A percentile compares a stretch with the other conserved stretches of the same genome.
phyloP scores from a whole-genome alignment of 2,888 invertebrate genomes.

The Tiliacea citrago region DNA sequence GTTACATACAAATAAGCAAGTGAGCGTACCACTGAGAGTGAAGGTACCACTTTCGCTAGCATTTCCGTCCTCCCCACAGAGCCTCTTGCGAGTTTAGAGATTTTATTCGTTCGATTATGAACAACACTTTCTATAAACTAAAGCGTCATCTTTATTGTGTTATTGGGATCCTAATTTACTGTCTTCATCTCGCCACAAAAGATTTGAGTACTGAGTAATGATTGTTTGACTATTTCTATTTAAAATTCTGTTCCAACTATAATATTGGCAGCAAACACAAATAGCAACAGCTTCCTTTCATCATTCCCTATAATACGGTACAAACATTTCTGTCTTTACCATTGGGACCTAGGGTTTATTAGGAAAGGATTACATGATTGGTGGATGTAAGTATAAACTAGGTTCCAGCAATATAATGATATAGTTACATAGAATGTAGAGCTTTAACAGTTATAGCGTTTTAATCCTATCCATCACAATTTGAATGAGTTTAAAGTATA shows the following conservation, averaged over 20 bases:
- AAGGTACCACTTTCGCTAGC: conserved; percentile 83
- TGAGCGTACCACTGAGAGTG: conserved; percentile 75
- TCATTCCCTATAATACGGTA: not conserved
- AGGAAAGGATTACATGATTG: conserved; percentile 11
- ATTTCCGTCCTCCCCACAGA: conserved; percentile 67
- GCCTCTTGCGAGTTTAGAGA: conserved; percentile 65
- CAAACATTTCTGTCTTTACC: not conserved
- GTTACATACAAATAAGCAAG: conserved; percentile 61
- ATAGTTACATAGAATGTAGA: not conserved
- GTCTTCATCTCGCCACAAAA: not conserved
- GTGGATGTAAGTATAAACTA: not conserved
- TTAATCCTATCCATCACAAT: no score
- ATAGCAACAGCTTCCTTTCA: not conserved
- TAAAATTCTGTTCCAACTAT: not conserved
- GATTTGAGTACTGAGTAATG: not conserved
- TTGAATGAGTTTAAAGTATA: no score
- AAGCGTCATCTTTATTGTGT: conserved; percentile 43
- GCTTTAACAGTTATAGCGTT: not conserved
- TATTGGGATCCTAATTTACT: conserved; percentile 18
- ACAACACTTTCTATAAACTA: conserved; percentile 72
- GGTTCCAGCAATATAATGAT: not conserved
- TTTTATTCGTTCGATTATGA: conserved; percentile 68
- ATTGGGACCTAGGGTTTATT: not conserved
- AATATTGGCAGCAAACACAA: not conserved
- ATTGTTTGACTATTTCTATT: not conserved